A percentile compares a stretch with the other conserved stretches of the same genome.
These are phyloP conservation scores for Grantiella picta DNA, from an alignment of 2,113 vertebrate genomes.

Conservation along the genomic window DNA sequence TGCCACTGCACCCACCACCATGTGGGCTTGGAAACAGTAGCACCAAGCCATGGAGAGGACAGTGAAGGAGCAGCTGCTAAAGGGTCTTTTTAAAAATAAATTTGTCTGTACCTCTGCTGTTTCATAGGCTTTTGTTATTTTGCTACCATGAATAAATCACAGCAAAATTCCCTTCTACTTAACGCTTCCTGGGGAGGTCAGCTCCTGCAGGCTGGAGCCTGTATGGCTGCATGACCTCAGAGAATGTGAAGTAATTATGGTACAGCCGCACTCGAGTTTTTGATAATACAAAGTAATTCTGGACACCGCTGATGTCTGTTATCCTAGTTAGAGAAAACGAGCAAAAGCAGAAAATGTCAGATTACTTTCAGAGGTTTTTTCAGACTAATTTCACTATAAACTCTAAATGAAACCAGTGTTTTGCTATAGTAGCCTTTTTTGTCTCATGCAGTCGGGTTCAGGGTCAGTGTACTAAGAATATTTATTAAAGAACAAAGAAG, in stretches of 20 bases:
- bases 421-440: not conserved
- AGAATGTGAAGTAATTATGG: not conserved
- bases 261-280: not conserved
- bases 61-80: slow-evolving; percentile 34
- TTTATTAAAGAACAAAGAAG: not conserved
- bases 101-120: not conserved
- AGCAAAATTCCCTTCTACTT: not conserved
- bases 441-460: not conserved
- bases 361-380: not conserved
- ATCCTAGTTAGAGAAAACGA: not conserved
- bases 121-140: slow-evolving; percentile 33
- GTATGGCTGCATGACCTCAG: not conserved
- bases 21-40: fast-evolving
- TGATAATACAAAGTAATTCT: not conserved
- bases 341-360: not conserved
- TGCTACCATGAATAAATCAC: not conserved
- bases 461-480: not conserved
- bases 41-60: not conserved
- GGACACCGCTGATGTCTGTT: not conserved
- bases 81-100: not conserved
- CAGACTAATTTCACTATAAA: not conserved
- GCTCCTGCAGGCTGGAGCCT: not conserved
- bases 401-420: not conserved
- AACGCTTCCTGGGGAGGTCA: not conserved
- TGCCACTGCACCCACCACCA: not conserved